Conservation (phyloP, 2,888 invertebrate genomes). For the Lagria hirta region DNA sequence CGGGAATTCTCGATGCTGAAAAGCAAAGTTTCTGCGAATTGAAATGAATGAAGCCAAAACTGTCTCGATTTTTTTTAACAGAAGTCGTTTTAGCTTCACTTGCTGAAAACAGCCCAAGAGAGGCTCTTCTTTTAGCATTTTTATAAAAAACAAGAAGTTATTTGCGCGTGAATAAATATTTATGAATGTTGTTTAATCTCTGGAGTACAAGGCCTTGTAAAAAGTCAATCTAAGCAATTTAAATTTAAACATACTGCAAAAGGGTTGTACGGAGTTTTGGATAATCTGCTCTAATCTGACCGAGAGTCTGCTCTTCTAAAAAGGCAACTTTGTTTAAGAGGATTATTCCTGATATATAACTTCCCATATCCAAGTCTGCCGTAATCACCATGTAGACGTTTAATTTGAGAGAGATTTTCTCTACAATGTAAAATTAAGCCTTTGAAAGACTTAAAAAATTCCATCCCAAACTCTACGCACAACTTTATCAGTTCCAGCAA, state of each 20-base stretch:
- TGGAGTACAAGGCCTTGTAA: constrained; percentile 18
- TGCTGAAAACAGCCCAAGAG: constrained; percentile 3
- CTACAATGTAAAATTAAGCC: constrained; percentile 34
- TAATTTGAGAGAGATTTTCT: constrained; percentile 43
- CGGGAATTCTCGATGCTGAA: constrained; percentile 26
- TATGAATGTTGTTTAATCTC: constrained; percentile 21
- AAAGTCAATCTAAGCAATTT: constrained; percentile 38
- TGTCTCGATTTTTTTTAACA: constrained; percentile 2
- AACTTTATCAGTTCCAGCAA: constrained; percentile 1
- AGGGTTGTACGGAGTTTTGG: constrained; percentile 41
- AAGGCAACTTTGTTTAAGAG: constrained; percentile 51
- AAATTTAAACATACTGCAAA: constrained; percentile 42
- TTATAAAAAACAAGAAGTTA: constrained; percentile 3
- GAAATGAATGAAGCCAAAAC: constrained; percentile 8
- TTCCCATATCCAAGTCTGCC: constrained; percentile 43
- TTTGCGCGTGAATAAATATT: constrained; percentile 18
- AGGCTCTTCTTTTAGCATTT: too few relatives aligned
- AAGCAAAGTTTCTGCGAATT: constrained; percentile 20
- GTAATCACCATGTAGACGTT: constrained; percentile 46
- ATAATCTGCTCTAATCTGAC: constrained; percentile 48
- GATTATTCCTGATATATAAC: constrained; percentile 51
- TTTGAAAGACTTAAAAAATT: too few relatives aligned
- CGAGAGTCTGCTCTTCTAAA: constrained; percentile 47
- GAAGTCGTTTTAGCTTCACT: too few relatives aligned
- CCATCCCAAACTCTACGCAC: too few relatives aligned